Base-by-base conservation (phyloP, 2,888 invertebrate genomes). In the Sceliomorpha sp. region DNA sequence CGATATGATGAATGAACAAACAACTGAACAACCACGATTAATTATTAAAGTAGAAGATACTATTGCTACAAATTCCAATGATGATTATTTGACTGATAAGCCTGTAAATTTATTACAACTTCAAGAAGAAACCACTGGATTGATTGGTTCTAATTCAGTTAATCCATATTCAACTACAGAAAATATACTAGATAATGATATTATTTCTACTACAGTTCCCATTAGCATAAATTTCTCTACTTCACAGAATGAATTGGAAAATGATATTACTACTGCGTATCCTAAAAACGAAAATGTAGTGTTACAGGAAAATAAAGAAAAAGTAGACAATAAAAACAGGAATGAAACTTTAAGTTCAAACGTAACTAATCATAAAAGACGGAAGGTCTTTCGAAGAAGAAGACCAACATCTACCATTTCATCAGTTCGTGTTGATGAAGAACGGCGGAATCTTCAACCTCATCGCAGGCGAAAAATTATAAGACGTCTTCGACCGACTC, bases 401-500 rank as follows among this genome's bases (percentile, higher is more conserved):
- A n/a, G n/a, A n/a, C n/a, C n/a, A n/a, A n/a, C n/a, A n/a, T n/a
- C n/a, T n/a, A n/a, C n/a, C n/a, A n/a, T n/a, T n/a, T n/a, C n/a
- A n/a, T n/a, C n/a, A n/a, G n/a, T n/a, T n/a, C n/a, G n/a, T 10
- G 26, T 70, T 7, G 44, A 42, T 12, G 39, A 67, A 32, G 60
- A 71, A 15, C 26, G 39, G 3, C n/a, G n/a, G n/a, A 45, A 36
- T 37, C 14, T 17, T 2, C 39, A 32, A 47, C 50, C 36, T n/a
- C 3, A 9, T 20, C 77, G 81, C 13, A 77, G 77, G 42, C 78
- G 81, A 12, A 86, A 84, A 70, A 64, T 86, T 17, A 62, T 84
- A 10, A 78, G 78, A 66, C 80, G 84, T 5, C 40, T 86, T 17
- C 76, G 84, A 20, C 79, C 81, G 0, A 47, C 71, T 31, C 15